Percentiles rank a stretch among this genome's conserved stretches.
phyloP scores from a whole-genome alignment of 2,113 vertebrate species.

The Otus sunia region DNA sequence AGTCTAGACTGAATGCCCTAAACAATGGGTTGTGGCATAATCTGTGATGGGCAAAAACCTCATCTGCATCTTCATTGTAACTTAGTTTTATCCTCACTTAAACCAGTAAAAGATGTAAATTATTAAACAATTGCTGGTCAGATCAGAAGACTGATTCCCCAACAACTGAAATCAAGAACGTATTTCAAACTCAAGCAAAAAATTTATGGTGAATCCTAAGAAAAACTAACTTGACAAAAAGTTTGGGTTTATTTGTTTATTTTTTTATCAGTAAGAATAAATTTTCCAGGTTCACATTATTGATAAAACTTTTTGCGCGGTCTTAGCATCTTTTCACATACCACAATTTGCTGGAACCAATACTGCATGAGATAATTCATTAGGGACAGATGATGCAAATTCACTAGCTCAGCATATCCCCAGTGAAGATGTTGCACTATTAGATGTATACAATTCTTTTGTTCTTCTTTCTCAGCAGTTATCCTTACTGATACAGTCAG shows the following conservation, averaged over 20 bases:
- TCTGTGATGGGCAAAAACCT: background rate
- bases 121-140: background rate
- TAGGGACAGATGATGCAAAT: slow-evolving; percentile 62
- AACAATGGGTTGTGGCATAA: background rate
- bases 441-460: slow-evolving; percentile 65
- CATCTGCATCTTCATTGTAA: background rate
- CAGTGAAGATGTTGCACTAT: slow-evolving; percentile 51
- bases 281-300: background rate
- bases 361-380: slow-evolving; percentile 60
- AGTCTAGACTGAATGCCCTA: background rate
- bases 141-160: background rate
- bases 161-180: background rate
- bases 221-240: background rate
- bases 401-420: slow-evolving; percentile 65
- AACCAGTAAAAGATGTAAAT: background rate
- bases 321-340: slow-evolving; percentile 27
- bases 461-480: slow-evolving; percentile 74
- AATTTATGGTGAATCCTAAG: background rate
- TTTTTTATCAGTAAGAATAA: background rate
- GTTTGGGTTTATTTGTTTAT: background rate
- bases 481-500: slow-evolving; percentile 58
- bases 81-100: background rate
- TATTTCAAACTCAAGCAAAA: background rate
- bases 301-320: slow-evolving; percentile 20
- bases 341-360: slow-evolving; percentile 36